Evolutionary conservation across 2,797 vertebrate species (phyloP), one percentile per base, ranked within the genome.

Genomic region (Cottoperca gobio): DNA sequence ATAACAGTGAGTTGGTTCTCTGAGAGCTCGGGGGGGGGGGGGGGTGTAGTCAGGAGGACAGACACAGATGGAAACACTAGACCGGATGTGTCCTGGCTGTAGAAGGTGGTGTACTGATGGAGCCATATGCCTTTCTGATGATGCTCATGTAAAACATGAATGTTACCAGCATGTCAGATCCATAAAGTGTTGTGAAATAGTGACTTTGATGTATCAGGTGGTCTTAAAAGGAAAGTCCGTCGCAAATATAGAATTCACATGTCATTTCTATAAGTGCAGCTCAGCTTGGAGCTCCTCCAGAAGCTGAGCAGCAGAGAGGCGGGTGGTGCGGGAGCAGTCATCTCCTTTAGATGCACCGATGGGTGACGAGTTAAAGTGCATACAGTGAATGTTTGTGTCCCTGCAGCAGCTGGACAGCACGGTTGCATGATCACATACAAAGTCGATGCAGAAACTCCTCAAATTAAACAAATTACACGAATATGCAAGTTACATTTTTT

Each of bases 161-260:
- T 69, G 80, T 70, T 61, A 78, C 76, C 76, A 87, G 86, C 87
- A 88, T 85, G 75, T 78, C 43, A 48, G 53, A 65, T 60, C 45
- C 76, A 71, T 76, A 80, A 78, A 80, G 84, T 86, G 65, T 78
- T 69, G 70, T 73, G 49, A 79, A 71, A 69, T 37, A 81, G 43
- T 65, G 45, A 37, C 48, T 74, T 80, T 50, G 66, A 72, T 79
- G 55, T 73, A 63, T 49, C 19, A 46, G 55, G 40, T 37, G 35
- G 19, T 40, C 0, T 63, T 53, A 53, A 78, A 77, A 77, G 72
- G 55, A 75, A 82, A 76, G 50, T 78, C 74, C 48, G 37, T 43
- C 52, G 23, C 23, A 68, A 73, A 66, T 53, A 49, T 37, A 39
- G 58, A 72, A 78, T 55, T 82, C 45, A 70, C 74, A 83, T 31